Conservation (phyloP, 2,113 vertebrate species). For the Danio rerio region GRCz12tu NC_133176.1:62743001-62743500, state of each 20-base stretch:
- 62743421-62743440: neutral
- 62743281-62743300: conserved; percentile 35
- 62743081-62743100: too few relatives aligned
- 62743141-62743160: too few relatives aligned
- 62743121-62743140: too few relatives aligned
- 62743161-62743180: too few relatives aligned
- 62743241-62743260: neutral
- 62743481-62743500: too few relatives aligned
- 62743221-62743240: neutral
- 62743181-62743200: neutral
- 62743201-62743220: neutral
- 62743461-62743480: too few relatives aligned
- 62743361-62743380: neutral
- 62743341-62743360: conserved; percentile 10
- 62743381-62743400: neutral
- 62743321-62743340: conserved; percentile 4
- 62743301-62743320: neutral
- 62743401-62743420: neutral
- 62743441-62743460: too few relatives aligned
- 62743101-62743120: too few relatives aligned
- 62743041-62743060: too few relatives aligned
- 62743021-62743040: too few relatives aligned
- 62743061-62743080: too few relatives aligned
- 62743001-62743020: too few relatives aligned
- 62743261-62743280: neutral